Evolutionary conservation across 37 sponge, comb jelly and placozoan genomes (phyloP), one percentile per base, ranked within the genome.

Genomic region (Halichondria panicea): DNA sequence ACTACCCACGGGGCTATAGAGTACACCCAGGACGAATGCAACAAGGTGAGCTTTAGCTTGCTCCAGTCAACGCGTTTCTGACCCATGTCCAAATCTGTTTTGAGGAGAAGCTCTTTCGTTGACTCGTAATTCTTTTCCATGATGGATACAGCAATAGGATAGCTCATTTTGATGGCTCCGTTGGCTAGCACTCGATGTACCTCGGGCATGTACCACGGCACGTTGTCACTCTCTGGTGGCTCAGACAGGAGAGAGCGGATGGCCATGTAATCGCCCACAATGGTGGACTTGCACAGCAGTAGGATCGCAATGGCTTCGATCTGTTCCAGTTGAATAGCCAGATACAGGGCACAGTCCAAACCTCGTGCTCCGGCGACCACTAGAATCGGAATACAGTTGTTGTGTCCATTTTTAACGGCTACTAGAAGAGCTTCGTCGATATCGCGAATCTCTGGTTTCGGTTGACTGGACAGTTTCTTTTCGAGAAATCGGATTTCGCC

Each of bases 1-100:
- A 91, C 84, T 4, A 91, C 92, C 92, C 92, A 91, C 0, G 92
- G 92, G 28, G 92, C 79, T 21, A 91, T 82, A 43, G 92, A 83
- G 63, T 87, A 82, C 52, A 91, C 70, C 92, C 92, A 91, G 41
- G 84, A 74, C 12, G 67, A 45, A 36, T 91, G 92, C 30, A 91
- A 71, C 4, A 75, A 33, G 9, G 83, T 82, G 2, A 91, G 75
- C 71, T 87, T 82, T 32, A 86, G 76, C 31, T 81, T 61, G 42
- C 84, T 67, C 92, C 92, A 91, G 55, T 91, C 87, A 18, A 91
- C 92, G 55, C 63, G 63, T 32, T 80, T 84, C 28, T 75, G 55
- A n/a, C 81, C 40, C 92, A 91, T 87, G 76, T 86, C 87, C 35
- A 86, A 59, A 12, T 90, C 85, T 27, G 92, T 91, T 59, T 63